phyloP scores from a whole-genome alignment of 1,140 invertebrate species.

The Brachionus sp. region DNA sequence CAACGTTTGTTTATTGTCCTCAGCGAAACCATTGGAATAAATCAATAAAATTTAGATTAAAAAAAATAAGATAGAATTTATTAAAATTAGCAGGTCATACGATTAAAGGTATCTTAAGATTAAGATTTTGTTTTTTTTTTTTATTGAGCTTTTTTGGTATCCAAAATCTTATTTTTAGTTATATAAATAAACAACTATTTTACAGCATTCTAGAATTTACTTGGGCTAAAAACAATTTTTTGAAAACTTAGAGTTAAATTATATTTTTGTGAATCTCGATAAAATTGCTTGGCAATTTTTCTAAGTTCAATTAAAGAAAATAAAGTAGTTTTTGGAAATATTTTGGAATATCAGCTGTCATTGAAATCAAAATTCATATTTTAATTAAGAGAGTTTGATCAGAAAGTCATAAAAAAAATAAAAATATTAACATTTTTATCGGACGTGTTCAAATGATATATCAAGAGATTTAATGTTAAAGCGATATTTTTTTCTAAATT shows the following conservation, averaged over 20 bases:
- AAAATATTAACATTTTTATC: too few relatives aligned
- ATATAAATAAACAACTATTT: slow-evolving; percentile 31
- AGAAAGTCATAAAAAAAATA: background rate
- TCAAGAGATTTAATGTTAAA: background rate
- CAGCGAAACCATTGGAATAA: slow-evolving; percentile 1
- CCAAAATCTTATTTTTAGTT: background rate
- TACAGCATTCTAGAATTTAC: background rate
- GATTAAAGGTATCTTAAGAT: slow-evolving; percentile 15
- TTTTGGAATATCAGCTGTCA: background rate
- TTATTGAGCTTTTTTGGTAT: background rate
- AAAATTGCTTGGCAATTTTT: background rate
- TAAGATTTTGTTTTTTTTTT: background rate
- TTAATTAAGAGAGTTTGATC: background rate
- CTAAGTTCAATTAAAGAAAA: background rate
- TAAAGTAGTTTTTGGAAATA: background rate
- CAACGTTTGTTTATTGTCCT: slow-evolving; percentile 12
- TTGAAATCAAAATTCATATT: background rate
- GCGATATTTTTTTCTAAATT: background rate
- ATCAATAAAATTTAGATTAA: slow-evolving; percentile 35
- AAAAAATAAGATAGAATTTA: slow-evolving; percentile 17
- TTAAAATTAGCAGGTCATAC: slow-evolving; percentile 12
- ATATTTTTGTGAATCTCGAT: background rate
- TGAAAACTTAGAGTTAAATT: background rate
- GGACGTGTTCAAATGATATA: too few relatives aligned
- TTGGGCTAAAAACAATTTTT: background rate